Base-by-base conservation (phyloP, 2,113 vertebrate genomes). In the Marcusenius ussheri region DNA sequence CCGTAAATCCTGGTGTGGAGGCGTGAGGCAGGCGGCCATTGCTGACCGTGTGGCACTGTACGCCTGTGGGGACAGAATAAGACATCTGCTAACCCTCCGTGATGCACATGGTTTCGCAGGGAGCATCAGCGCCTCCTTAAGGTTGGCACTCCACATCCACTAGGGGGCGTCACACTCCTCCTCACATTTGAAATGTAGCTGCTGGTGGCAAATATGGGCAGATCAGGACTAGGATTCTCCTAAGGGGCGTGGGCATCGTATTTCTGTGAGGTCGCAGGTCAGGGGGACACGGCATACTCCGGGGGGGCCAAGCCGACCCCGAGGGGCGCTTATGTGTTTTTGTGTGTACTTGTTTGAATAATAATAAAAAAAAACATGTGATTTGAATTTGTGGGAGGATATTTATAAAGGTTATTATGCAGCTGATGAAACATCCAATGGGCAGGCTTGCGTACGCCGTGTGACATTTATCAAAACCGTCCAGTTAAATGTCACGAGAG, bases 351-450 rank as follows among this genome's bases (percentile, higher is more conserved):
- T 21, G 31, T 35, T 74, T 80, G 13, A 42, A 80, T 42, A 35
- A 74, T 6, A 56, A 56, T 6, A 77, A 39, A 39, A 35, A 77
- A 80, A 80, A 42, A 17, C 27, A 77, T 4, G n/a, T n/a, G 35
- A 83, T 88, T 50, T 56, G 88, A 88, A 90, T 90, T 90, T 31
- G 24, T 62, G 87, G 77, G 53, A 66, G 74, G 39, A 31, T 88
- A 89, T 90, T 70, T 90, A 70, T 53, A 89, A 66, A 90, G 77
- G 88, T 89, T 88, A 88, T 89, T 88, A 88, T 90, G 90, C 19
- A 62, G 42, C 80, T 77, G 45, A 53, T 50, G 58, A 89, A 31
- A 45, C 77, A 85, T 87, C 70, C 90, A 50, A 47, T 86, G 21
- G 21, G n/a, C 83, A 62, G 24, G 80, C 88, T 53, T 1, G 5